Evolutionary conservation across 2,888 invertebrate genomes (phyloP).

Genomic region (Stenolophus ochropezus): DNA sequence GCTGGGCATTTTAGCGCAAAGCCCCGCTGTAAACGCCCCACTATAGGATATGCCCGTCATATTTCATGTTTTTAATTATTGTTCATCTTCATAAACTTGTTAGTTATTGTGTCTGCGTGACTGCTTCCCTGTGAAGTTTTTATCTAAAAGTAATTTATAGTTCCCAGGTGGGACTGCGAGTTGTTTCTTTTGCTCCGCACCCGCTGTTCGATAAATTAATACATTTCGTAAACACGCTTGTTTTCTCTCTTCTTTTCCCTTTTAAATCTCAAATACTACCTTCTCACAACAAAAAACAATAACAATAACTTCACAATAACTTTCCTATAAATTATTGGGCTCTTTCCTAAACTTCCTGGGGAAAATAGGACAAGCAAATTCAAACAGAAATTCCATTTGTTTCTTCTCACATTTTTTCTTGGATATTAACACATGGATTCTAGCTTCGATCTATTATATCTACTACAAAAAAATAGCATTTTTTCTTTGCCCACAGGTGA

Average conservation of each 20-base stretch:
- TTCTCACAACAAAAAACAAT: too few relatives aligned
- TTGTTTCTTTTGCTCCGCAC: conserved; percentile 13
- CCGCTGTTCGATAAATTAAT: conserved; percentile 45
- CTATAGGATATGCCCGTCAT: conserved; percentile 52
- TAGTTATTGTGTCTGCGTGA: conserved; percentile 60
- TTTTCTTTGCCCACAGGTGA: too few relatives aligned
- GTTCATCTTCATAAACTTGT: conserved; percentile 61
- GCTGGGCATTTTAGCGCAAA: conserved; percentile 55
- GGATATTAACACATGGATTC: too few relatives aligned
- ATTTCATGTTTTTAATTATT: conserved; percentile 60
- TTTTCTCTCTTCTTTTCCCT: background rate
- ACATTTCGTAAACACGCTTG: conserved; percentile 30
- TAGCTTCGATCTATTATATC: too few relatives aligned
- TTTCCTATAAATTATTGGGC: too few relatives aligned
- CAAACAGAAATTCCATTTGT: too few relatives aligned
- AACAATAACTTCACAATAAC: too few relatives aligned
- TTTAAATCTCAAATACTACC: too few relatives aligned
- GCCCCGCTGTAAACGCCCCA: conserved; percentile 46
- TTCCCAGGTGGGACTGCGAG: conserved; percentile 50
- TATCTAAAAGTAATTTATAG: conserved; percentile 58
- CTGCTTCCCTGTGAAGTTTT: conserved; percentile 54
- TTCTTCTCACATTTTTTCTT: too few relatives aligned
- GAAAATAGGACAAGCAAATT: too few relatives aligned
- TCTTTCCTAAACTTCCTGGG: too few relatives aligned
- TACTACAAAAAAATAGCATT: too few relatives aligned